A percentile compares a stretch with the other conserved stretches of the same genome.
Evolutionary conservation across 2,113 vertebrate species (phyloP).

Genomic region (Myotis lucifugus): DNA sequence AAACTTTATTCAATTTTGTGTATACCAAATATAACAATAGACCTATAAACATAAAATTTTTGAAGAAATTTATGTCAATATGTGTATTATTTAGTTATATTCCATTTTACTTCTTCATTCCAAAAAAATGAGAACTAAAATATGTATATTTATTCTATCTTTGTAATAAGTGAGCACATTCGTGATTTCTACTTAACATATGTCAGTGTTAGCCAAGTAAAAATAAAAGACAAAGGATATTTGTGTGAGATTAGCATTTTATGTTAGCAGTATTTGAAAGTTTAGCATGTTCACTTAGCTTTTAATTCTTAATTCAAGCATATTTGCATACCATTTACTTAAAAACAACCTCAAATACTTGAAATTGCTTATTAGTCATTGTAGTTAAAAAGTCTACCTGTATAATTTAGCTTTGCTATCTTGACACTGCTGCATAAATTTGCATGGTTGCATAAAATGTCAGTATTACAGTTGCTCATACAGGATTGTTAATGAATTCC

Average conservation of each 20-base stretch:
- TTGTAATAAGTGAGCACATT: constrained; percentile 19
- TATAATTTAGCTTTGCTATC: constrained; percentile 62
- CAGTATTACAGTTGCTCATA: neutral
- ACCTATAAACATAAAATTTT: neutral
- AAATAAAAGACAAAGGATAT: constrained; percentile 65
- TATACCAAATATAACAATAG: neutral
- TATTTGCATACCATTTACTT: constrained; percentile 77
- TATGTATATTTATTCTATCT: constrained; percentile 65
- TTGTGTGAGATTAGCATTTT: constrained; percentile 65
- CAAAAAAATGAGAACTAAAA: neutral
- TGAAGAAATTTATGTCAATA: neutral
- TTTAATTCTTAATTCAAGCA: constrained; percentile 68
- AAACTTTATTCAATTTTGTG: neutral
- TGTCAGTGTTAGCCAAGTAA: constrained; percentile 62
- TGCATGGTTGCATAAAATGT: constrained; percentile 59
- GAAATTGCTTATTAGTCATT: constrained; percentile 65
- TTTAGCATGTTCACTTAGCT: constrained; percentile 68
- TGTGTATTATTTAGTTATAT: neutral
- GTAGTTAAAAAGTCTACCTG: constrained; percentile 36
- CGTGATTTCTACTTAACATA: constrained; percentile 64
- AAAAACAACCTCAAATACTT: constrained; percentile 54
- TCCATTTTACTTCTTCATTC: neutral
- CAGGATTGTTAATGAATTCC: constrained; percentile 36
- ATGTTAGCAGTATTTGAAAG: constrained; percentile 59
- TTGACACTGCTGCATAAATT: constrained; percentile 28